phyloP scores from a whole-genome alignment of 2,888 invertebrate species.

The Podabrus alpinus region DNA sequence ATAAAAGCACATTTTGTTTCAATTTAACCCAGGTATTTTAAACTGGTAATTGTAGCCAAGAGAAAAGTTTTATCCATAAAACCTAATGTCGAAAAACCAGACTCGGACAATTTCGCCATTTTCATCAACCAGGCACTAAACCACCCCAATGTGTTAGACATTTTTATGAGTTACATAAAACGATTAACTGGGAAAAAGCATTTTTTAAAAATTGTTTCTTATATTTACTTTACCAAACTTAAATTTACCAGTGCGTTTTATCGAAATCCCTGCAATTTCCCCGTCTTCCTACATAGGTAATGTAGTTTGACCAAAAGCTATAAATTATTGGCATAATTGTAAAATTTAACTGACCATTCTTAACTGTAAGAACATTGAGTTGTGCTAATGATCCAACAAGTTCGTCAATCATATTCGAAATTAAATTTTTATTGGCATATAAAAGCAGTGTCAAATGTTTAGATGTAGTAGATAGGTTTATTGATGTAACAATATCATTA shows the following conservation, averaged over 20 bases:
- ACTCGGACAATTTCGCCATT: neutral
- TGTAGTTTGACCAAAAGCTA: neutral
- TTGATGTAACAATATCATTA: slow-evolving; percentile 57
- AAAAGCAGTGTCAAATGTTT: slow-evolving; percentile 55
- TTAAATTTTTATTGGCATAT: slow-evolving; percentile 56
- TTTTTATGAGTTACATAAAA: neutral
- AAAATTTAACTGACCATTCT: slow-evolving; percentile 28
- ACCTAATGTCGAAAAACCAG: neutral
- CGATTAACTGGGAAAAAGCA: neutral
- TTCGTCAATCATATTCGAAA: slow-evolving; percentile 56
- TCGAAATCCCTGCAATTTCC: too few relatives aligned
- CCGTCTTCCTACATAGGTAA: neutral
- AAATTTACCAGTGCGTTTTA: neutral
- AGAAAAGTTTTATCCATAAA: neutral
- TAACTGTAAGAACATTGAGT: slow-evolving; percentile 28
- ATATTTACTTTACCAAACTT: neutral
- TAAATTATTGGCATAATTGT: neutral
- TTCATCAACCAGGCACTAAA: neutral
- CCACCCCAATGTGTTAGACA: neutral
- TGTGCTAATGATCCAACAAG: slow-evolving; percentile 50
- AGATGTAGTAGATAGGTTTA: slow-evolving; percentile 55
- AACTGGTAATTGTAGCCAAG: neutral
- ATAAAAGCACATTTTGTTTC: neutral
- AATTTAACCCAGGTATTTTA: neutral
- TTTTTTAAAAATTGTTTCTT: neutral